Percentiles rank a stretch among this genome's conserved stretches.
These are phyloP conservation scores for Danaus chrysippus DNA, from an alignment of 2,888 invertebrate genomes.

Conservation along the genomic window DNA sequence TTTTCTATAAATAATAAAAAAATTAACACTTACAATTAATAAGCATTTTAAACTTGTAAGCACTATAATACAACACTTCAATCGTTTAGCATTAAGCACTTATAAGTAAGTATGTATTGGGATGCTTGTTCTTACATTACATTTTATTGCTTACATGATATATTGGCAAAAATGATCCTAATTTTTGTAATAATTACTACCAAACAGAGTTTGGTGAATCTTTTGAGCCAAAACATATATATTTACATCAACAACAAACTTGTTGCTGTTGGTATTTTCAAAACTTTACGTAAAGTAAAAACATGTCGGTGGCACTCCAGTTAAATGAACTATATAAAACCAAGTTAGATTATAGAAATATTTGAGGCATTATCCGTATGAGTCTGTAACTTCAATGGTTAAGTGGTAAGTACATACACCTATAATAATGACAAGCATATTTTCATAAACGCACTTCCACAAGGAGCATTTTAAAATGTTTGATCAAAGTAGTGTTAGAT, in stretches of 20 bases:
- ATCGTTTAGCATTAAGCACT: constrained; percentile 29
- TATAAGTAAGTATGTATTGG: constrained; percentile 24
- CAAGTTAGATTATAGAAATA: constrained; percentile 19
- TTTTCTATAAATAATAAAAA: constrained; percentile 1
- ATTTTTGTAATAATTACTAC: constrained; percentile 51
- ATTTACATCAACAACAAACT: constrained; percentile 26
- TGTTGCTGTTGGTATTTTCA: neutral
- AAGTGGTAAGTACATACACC: constrained; percentile 26
- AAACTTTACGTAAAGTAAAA: constrained; percentile 15
- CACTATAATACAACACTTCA: constrained; percentile 2
- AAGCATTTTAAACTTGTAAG: neutral
- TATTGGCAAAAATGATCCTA: constrained; percentile 60
- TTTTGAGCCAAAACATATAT: constrained; percentile 58
- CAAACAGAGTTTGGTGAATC: constrained; percentile 44
- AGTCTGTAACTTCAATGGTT: constrained; percentile 27
- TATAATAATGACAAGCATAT: constrained; percentile 43
- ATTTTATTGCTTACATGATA: constrained; percentile 67
- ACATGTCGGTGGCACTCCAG: constrained; percentile 32
- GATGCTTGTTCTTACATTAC: constrained; percentile 29
- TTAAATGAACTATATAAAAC: constrained; percentile 20
- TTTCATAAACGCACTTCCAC: constrained; percentile 59
- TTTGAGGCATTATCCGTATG: constrained; percentile 21
- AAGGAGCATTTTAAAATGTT: constrained; percentile 52
- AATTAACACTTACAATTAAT: constrained; percentile 6
- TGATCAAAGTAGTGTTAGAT: constrained; percentile 57